phyloP scores from a whole-genome alignment of 2,113 vertebrate genomes.

The Rissa tridactyla region DNA sequence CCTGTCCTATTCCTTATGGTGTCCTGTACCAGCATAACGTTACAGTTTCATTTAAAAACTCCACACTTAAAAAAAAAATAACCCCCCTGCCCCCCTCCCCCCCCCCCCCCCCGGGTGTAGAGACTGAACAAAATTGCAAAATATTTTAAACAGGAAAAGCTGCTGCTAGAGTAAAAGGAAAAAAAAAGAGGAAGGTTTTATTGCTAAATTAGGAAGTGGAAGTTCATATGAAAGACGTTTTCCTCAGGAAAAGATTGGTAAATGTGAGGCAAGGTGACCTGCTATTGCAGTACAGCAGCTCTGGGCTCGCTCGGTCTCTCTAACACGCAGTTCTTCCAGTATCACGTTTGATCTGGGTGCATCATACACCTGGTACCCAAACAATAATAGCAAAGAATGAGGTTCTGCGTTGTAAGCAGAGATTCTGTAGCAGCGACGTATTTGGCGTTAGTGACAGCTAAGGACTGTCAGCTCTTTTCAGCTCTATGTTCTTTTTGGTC shows the following conservation, averaged over 20 bases:
- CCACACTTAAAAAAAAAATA: neutral
- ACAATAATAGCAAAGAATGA: neutral
- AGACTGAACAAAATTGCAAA: neutral
- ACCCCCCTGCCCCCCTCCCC: rapidly evolving
- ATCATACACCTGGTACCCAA: neutral
- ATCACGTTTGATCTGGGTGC: neutral
- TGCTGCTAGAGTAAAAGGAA: neutral
- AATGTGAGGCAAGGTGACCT: constrained; percentile 41
- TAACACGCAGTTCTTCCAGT: neutral
- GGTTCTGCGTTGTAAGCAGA: neutral
- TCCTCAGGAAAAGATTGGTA: constrained; percentile 29
- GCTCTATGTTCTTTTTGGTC: neutral
- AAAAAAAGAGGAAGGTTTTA: constrained; percentile 42
- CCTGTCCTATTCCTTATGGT: neutral
- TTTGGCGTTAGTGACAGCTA: neutral
- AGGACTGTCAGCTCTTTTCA: neutral
- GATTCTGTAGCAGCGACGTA: neutral
- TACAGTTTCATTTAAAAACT: neutral
- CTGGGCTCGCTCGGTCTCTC: neutral
- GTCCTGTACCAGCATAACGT: neutral
- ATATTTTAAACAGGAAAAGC: neutral
- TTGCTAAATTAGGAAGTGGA: constrained; percentile 58
- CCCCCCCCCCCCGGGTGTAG: neutral
- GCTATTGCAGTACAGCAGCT: neutral
- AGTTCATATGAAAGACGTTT: constrained; percentile 17